phyloP scores from a whole-genome alignment of 2,113 vertebrate genomes.

The Serilophus lunatus region DNA sequence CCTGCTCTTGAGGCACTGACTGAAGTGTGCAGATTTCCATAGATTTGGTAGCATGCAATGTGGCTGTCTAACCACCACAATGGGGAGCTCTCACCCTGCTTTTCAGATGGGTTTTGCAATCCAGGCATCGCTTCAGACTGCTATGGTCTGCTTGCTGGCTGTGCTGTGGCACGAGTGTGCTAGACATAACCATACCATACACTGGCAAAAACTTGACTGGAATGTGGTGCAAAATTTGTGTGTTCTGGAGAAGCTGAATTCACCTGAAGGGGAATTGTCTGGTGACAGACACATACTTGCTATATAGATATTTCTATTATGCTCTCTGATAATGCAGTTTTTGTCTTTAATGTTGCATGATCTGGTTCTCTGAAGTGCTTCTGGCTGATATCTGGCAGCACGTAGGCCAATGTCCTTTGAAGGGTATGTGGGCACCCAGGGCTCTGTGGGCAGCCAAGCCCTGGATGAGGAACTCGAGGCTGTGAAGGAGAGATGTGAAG shows the following conservation, averaged over 20 bases:
- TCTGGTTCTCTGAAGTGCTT: background rate
- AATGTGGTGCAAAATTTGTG: background rate
- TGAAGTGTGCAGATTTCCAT: accelerated
- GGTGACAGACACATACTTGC: background rate
- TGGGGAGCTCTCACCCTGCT: background rate
- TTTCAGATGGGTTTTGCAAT: background rate
- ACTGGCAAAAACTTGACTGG: background rate
- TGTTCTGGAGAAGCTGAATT: background rate
- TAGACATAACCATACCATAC: background rate
- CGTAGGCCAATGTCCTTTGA: background rate
- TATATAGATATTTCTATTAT: background rate
- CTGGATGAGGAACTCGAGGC: background rate
- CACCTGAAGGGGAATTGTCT: background rate
- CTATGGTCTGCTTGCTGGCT: background rate
- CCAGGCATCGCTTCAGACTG: background rate
- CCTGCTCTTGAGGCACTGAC: background rate
- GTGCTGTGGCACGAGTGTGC: background rate
- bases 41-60: too few species aligned
- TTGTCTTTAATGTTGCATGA: background rate
- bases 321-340: background rate
- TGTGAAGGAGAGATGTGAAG: background rate
- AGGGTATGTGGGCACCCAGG: background rate
- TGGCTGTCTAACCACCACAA: background rate
- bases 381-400: background rate
- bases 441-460: accelerated